Evolutionary conservation across 1,140 invertebrate genomes (phyloP), one percentile per base, ranked within the genome.

Genomic region (Procambarus virginalis): DNA sequence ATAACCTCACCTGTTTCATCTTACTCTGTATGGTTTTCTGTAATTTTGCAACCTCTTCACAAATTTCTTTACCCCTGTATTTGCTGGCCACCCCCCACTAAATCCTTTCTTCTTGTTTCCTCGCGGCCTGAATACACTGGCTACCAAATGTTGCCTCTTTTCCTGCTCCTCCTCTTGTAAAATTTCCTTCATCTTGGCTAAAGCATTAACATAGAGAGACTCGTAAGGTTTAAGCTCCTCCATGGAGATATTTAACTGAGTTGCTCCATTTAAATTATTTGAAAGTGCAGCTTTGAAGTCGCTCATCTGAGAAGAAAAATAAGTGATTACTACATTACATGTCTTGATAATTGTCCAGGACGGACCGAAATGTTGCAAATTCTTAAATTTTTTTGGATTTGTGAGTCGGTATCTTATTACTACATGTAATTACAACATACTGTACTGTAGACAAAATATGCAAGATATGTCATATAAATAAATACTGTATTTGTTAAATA

Each of bases 201-300:
- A 55, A 34, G 84, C 73, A 34, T 22, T 70, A 6, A 76, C 48
- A 58, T 85, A 85, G 17, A 73, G 84, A 20, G 49, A 58, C 17
- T 85, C 84, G 8, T 85, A 85, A 34, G 49, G 73, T 51, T 51
- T 49, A 9, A 85, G 22, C 55, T 85, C 84, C 73, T 60, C 75
- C 8, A n/a, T 55, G 8, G 73, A 10, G 49, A 85, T 46, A n/a
- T 20, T 6, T 6, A 85, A 48, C 46, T 77, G 17, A 34, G 49
- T 45, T 60, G 55, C 49, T 49, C 12, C 51, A 10, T 60, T 46
- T 51, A 22, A 51, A 34, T 22, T 48, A 45, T 48, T 76, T 1
- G 46, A 58, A 6, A 85, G 49, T 22, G 58, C 34, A 10, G 49
- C 12, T 20, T 58, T 75, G 73, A 85, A 76, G 49, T 85, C 84